Evolutionary conservation across 2,113 vertebrate genomes (phyloP), one percentile per base, ranked within the genome.

Genomic region (Cyprinodon brontotheroides): DNA sequence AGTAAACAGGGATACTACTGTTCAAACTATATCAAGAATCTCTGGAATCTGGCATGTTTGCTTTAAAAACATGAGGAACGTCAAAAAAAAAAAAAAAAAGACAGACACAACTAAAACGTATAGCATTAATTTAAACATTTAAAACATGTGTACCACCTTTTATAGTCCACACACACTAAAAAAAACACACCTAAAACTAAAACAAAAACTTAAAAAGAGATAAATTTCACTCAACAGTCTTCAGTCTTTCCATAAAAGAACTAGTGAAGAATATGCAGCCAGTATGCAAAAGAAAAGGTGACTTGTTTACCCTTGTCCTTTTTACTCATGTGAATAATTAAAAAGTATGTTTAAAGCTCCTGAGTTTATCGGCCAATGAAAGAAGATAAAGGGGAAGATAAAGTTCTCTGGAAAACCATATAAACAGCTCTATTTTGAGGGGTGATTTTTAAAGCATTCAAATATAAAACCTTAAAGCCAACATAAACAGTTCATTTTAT

Each of bases 191-290:
- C 73, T 74, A 43, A 61, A 72, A 45, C 75, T 11, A 83, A 43
- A 85, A 89, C 85, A 82, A 65, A 82, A 65, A 62, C 60, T 66
- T 64, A 40, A 60, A 39, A 45, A 45, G 62, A 63, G 64, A 75
- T 43, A 77, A n/a, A 37, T 74, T 72, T 79, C 43, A n/a, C 59
- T 77, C 20, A n/a, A 43, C 40, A 53, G 3, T n/a, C n/a, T 45
- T 3, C 13, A 70, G 22, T 13, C 22, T 40, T 41, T 62, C 37
- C 57, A 66, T 57, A 12, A 47, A 22, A 13, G n/a, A 65, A 74
- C 13, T 37, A 41, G 48, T 43, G 22, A 37, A 72, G 75, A 50
- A 72, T 40, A 62, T 63, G 60, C 29, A 6, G 38, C 8, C 17
- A 1, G 22, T 57, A 50, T 39, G 59, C 29, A 82, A 75, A 45